Evolutionary conservation across 1,140 invertebrate species (phyloP).

Genomic region (Vollenhovia emeryi): DNA sequence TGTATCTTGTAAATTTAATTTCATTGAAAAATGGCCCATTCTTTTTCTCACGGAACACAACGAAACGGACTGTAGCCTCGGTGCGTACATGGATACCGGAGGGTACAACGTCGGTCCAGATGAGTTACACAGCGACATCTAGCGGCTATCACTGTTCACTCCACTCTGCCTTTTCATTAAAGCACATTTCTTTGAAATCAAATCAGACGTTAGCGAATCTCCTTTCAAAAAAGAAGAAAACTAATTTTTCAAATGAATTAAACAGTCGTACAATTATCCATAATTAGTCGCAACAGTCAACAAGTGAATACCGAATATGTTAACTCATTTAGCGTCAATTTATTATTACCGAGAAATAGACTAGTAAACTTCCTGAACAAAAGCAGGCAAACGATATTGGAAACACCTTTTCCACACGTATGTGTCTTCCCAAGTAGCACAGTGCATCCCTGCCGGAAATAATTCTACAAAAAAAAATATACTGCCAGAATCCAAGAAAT

Average conservation of each 20-base stretch:
- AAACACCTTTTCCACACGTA: too few species aligned
- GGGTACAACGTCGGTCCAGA: not conserved
- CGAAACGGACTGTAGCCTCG: too few species aligned
- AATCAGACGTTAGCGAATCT: not conserved
- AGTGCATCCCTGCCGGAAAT: too few species aligned
- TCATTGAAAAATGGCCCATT: not conserved
- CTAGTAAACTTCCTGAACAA: not conserved
- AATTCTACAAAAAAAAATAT: too few species aligned
- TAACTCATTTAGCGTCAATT: not conserved
- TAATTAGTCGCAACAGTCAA: not conserved
- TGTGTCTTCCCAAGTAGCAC: too few species aligned
- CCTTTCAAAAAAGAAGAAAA: not conserved
- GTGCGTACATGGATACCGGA: too few species aligned
- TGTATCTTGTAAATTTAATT: not conserved
- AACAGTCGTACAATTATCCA: not conserved
- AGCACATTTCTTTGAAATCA: not conserved
- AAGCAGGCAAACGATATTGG: not conserved
- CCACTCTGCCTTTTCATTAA: not conserved
- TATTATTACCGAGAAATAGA: not conserved
- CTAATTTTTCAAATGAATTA: not conserved
- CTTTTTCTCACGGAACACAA: not conserved
- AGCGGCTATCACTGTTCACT: not conserved
- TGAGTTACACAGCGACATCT: slow-evolving; percentile 39
- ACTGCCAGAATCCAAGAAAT: too few species aligned
- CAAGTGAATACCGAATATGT: not conserved